Conservation (phyloP, 2,113 vertebrate species). For the Glareola pratincola region DNA sequence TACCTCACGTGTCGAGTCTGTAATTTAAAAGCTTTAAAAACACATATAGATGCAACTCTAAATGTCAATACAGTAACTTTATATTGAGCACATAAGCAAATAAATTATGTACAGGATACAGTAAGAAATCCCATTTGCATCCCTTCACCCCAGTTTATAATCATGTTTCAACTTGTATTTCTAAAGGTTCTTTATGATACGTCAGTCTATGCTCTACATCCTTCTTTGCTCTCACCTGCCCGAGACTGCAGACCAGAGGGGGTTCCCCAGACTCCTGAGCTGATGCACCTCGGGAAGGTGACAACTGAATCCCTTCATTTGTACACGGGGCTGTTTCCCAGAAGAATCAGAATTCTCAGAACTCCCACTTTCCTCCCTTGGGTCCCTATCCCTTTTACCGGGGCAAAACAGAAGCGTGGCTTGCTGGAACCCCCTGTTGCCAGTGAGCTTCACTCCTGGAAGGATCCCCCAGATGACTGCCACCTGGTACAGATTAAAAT, state of each 20-base stretch:
- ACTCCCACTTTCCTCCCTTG: neutral
- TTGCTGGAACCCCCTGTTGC: neutral
- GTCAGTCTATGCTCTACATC: neutral
- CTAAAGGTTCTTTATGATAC: neutral
- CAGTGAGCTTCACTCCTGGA: neutral
- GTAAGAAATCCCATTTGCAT: neutral
- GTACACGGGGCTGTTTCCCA: neutral
- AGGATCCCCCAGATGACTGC: neutral
- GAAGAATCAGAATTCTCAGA: neutral
- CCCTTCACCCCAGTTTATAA: neutral
- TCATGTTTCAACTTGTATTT: neutral
- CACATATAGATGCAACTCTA: neutral
- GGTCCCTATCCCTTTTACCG: neutral
- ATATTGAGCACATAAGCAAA: neutral
- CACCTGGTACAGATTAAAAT: no score
- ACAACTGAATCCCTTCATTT: neutral
- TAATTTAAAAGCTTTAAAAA: neutral
- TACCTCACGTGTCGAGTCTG: neutral
- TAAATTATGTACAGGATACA: neutral
- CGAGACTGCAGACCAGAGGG: fast-evolving
- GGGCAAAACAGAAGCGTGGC: neutral
- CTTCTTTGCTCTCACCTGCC: neutral
- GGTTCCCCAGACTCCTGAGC: neutral
- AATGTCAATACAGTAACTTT: neutral
- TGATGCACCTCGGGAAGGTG: fast-evolving